Conservation (phyloP, 2,797 vertebrate genomes). For the Trichosurus vulpecula region DNA sequence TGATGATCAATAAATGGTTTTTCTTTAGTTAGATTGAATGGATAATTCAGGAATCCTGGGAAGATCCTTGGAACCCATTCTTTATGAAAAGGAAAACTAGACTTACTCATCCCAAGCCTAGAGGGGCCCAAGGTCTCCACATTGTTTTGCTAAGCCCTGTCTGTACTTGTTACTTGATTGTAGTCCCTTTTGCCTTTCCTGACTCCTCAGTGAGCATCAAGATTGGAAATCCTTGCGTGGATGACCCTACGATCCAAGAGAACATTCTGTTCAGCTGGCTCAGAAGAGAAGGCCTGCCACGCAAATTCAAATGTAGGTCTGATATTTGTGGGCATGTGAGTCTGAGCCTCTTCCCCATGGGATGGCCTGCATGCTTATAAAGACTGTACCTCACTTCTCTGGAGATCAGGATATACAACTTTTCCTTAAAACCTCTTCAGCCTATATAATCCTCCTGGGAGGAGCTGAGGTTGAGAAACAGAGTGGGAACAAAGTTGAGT, state of each 20-base stretch:
- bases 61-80: background rate
- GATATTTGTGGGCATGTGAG: background rate
- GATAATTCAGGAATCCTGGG: background rate
- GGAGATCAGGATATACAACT: background rate
- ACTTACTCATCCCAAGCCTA: background rate
- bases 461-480: background rate
- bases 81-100: background rate
- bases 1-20: background rate
- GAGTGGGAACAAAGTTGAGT: background rate
- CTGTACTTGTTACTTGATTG: background rate
- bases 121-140: background rate
- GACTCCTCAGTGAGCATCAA: background rate
- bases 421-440: conserved; percentile 25
- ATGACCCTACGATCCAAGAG: background rate
- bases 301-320: accelerated
- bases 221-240: background rate
- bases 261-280: background rate
- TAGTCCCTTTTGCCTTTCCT: too few relatives aligned
- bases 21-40: background rate
- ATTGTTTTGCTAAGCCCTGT: background rate
- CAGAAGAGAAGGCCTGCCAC: background rate
- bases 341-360: background rate
- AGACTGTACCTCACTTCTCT: background rate
- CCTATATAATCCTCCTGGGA: conserved; percentile 9
- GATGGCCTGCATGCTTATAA: background rate